Evolutionary conservation across 2,797 vertebrate species (phyloP), one percentile per base, ranked within the genome.

Genomic region (Philypnodon macrostomus): DNA sequence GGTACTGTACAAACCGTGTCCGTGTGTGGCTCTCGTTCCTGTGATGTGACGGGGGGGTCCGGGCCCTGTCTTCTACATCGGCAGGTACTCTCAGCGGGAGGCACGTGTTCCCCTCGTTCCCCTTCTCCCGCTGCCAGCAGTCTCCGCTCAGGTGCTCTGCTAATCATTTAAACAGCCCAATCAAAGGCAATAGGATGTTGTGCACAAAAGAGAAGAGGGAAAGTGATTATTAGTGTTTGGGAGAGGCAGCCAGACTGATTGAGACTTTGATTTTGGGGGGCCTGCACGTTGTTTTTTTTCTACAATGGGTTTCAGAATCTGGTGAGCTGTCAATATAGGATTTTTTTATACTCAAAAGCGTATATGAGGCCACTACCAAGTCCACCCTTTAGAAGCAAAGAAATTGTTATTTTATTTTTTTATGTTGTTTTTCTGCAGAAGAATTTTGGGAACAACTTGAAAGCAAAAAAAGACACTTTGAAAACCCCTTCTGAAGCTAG

Each of bases 161-260:
- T 90, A 90, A 90, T 91, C 85, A 91, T 90, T 91, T 90, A 89
- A 91, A 89, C 86, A 89, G 85, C 80, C 77, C 86, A 90, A 90
- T 91, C 90, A 91, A 91, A 91, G 89, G 75, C 80, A 80, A 85
- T 75, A 75, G 39, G 71, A 83, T 89, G 87, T 90, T 90, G 84
- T 83, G 86, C 81, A 73, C 76, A 55, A 73, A 75, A 77, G 82
- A 82, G 83, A 83, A 85, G 79, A 87, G 85, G 81, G 81, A 26
- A 53, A 84, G 77, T 82, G 87, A 88, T 90, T 87, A 90, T 90
- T 89, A 88, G 83, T 88, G 86, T 90, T 90, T 85, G 85, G 81
- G 79, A 87, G 84, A 80, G 77, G 77, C 77, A 80, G 85, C 65
- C 79, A 77, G 82, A 86, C 70, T 86, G 84, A 90, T 83, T 75